phyloP scores from a whole-genome alignment of 1,140 invertebrate genomes.

The Cydia splendana region DNA sequence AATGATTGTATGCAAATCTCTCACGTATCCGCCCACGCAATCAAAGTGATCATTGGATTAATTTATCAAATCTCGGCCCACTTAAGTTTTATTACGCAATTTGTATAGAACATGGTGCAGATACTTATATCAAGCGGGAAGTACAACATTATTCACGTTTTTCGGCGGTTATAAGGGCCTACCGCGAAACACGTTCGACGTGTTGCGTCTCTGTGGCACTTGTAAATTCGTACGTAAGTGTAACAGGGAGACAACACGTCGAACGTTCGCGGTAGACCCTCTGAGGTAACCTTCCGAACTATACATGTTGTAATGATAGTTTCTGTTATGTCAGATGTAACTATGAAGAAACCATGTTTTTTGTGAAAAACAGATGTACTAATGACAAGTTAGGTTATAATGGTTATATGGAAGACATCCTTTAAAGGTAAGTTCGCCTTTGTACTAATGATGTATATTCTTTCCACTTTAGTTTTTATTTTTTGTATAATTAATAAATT shows the following conservation, averaged over 20 bases:
- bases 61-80: conserved; percentile 1
- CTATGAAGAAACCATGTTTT: background rate
- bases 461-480: no score
- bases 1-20: conserved; percentile 28
- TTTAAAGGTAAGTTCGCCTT: no score
- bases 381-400: no score
- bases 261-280: background rate
- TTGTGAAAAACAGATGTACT: background rate
- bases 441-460: no score
- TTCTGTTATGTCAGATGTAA: background rate
- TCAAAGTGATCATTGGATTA: conserved; percentile 12
- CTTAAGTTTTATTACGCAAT: background rate
- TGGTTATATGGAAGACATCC: no score
- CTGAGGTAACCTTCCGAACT: background rate
- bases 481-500: no score
- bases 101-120: background rate
- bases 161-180: background rate
- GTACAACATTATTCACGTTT: background rate
- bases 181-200: no score
- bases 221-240: no score
- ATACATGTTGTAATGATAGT: background rate
- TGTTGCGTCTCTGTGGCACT: no score
- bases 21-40: background rate
- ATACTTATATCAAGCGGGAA: background rate
- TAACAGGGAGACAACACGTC: no score